Conservation (phyloP, 2,888 invertebrate genomes). For the Phyto melanocephala region DNA sequence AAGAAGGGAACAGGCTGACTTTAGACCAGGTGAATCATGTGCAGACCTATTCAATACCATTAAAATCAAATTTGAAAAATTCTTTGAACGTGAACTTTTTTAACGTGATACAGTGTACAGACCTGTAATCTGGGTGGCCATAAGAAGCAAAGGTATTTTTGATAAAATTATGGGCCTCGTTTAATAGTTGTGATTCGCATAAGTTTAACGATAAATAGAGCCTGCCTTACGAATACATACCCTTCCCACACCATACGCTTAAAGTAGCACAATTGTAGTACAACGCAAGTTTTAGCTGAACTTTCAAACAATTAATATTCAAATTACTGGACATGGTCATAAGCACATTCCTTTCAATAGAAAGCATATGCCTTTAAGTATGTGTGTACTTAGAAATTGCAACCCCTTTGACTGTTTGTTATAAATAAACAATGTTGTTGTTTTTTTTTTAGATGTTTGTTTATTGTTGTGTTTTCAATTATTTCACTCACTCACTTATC, state of each 20-base stretch:
- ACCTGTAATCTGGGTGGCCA: too few species aligned
- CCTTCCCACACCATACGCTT: neutral
- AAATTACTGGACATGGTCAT: neutral
- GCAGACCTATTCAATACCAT: too few species aligned
- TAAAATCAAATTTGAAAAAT: too few species aligned
- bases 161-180: too few species aligned
- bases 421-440: neutral
- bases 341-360: neutral
- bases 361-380: neutral
- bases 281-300: neutral
- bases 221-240: neutral
- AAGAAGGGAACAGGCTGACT: too few species aligned
- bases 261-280: too few species aligned
- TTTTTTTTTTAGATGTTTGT: neutral
- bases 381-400: neutral
- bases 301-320: neutral
- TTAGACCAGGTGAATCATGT: too few species aligned
- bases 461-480: neutral
- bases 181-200: too few species aligned
- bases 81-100: too few species aligned
- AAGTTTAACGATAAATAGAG: too few species aligned
- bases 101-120: too few species aligned
- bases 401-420: neutral
- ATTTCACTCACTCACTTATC: neutral
- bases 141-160: too few species aligned